A percentile compares a stretch with the other conserved stretches of the same genome.
phyloP scores from a whole-genome alignment of 2,888 invertebrate genomes.

The Pelosia muscerda region DNA sequence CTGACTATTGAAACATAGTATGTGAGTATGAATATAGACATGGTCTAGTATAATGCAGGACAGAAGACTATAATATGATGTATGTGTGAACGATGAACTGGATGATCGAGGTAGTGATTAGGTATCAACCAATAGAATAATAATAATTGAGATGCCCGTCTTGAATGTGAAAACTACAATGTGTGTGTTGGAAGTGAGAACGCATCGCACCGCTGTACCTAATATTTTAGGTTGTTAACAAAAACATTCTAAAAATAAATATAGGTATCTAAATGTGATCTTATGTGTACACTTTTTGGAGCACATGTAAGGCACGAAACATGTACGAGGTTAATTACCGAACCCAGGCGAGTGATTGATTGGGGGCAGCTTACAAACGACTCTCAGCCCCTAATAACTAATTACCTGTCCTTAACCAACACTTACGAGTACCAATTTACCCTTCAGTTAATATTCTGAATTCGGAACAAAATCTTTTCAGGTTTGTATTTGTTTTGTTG shows the following conservation, averaged over 20 bases:
- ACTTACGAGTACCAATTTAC: slow-evolving; percentile 30
- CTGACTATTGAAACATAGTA: too few species aligned
- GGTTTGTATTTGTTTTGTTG: neutral
- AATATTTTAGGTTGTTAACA: neutral
- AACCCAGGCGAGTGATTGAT: slow-evolving; percentile 42
- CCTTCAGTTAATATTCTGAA: slow-evolving; percentile 18
- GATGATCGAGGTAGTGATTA: too few species aligned
- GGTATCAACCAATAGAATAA: too few species aligned
- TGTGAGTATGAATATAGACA: too few species aligned
- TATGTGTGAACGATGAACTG: too few species aligned
- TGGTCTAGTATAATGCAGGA: too few species aligned
- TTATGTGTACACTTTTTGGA: neutral
- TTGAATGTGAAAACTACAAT: too few species aligned
- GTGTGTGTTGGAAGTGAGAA: too few species aligned
- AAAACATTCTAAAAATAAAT: neutral
- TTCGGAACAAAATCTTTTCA: neutral
- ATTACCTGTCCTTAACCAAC: slow-evolving; percentile 38
- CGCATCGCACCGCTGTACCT: too few species aligned
- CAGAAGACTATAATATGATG: too few species aligned
- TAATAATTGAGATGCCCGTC: too few species aligned
- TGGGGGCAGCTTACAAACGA: slow-evolving; percentile 34
- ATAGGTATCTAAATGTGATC: neutral
- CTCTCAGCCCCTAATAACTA: slow-evolving; percentile 37
- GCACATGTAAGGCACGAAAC: slow-evolving; percentile 4
- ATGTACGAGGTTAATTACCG: slow-evolving; percentile 14